phyloP scores from a whole-genome alignment of 2,113 vertebrate genomes.

The Puffinus mauretanicus region DNA sequence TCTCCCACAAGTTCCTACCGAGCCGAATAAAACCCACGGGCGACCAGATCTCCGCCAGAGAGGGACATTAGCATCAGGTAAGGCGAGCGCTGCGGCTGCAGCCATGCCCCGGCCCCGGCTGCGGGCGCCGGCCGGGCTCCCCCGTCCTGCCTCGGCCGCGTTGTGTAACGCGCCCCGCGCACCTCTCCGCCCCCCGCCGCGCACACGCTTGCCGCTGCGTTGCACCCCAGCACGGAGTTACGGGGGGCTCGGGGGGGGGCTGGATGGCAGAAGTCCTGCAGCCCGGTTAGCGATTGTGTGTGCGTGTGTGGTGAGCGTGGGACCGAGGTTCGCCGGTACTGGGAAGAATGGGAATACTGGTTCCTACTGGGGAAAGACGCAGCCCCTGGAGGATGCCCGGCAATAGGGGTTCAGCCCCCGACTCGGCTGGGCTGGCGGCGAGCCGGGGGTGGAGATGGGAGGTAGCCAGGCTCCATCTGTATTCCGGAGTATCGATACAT shows the following conservation, averaged over 20 bases:
- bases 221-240: neutral
- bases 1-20: slow-evolving; percentile 73
- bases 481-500: neutral
- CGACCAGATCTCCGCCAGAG: slow-evolving; percentile 63
- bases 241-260: fast-evolving
- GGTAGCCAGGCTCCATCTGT: slow-evolving; percentile 4
- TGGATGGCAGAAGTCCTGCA: neutral
- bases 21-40: slow-evolving; percentile 74
- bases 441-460: neutral
- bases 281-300: neutral
- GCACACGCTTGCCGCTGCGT: neutral
- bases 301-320: neutral
- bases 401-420: neutral
- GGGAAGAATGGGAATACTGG: neutral
- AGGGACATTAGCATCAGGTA: slow-evolving; percentile 80
- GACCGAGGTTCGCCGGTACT: neutral
- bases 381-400: neutral
- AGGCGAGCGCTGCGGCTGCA: slow-evolving; percentile 56
- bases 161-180: slow-evolving; percentile 29
- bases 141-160: neutral
- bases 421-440: neutral
- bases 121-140: neutral
- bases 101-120: neutral
- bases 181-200: neutral
- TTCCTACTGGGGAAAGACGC: neutral